phyloP scores from a whole-genome alignment of 2,888 invertebrate species.

The Tachystola acroxantha region DNA sequence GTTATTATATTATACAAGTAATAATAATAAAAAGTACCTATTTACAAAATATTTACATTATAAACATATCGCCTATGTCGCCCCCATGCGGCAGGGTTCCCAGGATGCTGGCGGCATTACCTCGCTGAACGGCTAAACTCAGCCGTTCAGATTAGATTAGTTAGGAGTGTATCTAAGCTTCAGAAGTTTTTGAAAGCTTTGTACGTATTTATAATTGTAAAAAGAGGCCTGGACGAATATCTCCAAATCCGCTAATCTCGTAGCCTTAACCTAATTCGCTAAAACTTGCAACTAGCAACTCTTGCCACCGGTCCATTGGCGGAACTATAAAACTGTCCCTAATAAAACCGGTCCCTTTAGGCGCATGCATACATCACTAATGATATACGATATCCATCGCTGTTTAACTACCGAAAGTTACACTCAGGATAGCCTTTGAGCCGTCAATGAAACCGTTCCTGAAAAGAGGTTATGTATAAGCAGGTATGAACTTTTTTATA shows the following conservation, averaged over 20 bases:
- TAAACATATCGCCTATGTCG: too few species aligned
- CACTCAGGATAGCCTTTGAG: slow-evolving; percentile 5
- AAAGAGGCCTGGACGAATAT: too few species aligned
- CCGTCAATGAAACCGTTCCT: slow-evolving; percentile 8
- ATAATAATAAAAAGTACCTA: too few species aligned
- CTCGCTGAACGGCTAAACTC: too few species aligned
- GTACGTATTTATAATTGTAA: too few species aligned
- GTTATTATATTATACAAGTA: too few species aligned
- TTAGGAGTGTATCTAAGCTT: too few species aligned
- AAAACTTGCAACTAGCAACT: slow-evolving; percentile 61
- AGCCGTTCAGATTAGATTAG: too few species aligned
- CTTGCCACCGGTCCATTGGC: slow-evolving; percentile 45
- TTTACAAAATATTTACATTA: too few species aligned
- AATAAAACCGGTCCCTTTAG: slow-evolving; percentile 58
- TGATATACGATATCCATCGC: slow-evolving; percentile 38
- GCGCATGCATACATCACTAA: slow-evolving; percentile 68
- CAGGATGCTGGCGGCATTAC: too few species aligned
- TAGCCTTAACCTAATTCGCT: slow-evolving; percentile 43
- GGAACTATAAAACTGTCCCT: slow-evolving; percentile 63
- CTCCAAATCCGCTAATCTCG: slow-evolving; percentile 14
- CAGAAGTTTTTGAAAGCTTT: too few species aligned
- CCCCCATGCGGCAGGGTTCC: too few species aligned
- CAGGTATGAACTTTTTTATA: slow-evolving; percentile 23
- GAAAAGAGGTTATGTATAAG: slow-evolving; percentile 11
- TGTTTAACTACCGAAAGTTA: slow-evolving; percentile 16